A percentile compares a stretch with the other conserved stretches of the same genome.
phyloP scores from a whole-genome alignment of 2,888 invertebrate genomes.

The Ormyrus nitidulus region DNA sequence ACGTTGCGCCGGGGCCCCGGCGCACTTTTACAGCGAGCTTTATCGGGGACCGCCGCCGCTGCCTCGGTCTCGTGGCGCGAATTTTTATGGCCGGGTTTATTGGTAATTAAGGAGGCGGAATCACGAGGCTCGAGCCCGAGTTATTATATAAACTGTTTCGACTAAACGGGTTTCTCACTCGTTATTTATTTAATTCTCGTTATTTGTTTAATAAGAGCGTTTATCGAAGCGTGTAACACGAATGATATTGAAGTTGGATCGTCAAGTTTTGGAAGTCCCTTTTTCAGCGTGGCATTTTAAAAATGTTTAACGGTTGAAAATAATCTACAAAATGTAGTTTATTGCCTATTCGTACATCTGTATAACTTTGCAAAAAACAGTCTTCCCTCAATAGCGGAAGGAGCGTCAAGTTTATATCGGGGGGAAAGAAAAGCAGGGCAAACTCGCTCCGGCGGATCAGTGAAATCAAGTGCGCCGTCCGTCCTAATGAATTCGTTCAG shows the following conservation, averaged over 20 bases:
- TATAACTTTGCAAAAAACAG: not conserved
- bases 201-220: slow-evolving; percentile 44
- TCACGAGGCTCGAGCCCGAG: not conserved
- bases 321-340: too few species aligned
- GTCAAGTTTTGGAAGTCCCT: slow-evolving; percentile 33
- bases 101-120: slow-evolving; percentile 36
- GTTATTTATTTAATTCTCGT: slow-evolving; percentile 18
- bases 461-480: not conserved
- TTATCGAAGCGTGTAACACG: not conserved
- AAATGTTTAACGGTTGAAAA: too few species aligned
- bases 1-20: too few species aligned
- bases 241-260: slow-evolving; percentile 28
- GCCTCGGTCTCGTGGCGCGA: not conserved
- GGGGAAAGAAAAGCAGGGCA: slow-evolving; percentile 32
- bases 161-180: slow-evolving; percentile 17
- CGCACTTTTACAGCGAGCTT: too few species aligned
- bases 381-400: slow-evolving; percentile 27
- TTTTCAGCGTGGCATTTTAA: not conserved
- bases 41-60: too few species aligned
- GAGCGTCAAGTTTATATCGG: not conserved
- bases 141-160: slow-evolving; percentile 42
- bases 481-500: slow-evolving; percentile 37
- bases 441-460: not conserved
- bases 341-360: too few species aligned
- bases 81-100: slow-evolving; percentile 46